These are phyloP conservation scores for Tricholaema leucomelas DNA, from an alignment of 2,113 vertebrate genomes.

Conservation along the genomic window DNA sequence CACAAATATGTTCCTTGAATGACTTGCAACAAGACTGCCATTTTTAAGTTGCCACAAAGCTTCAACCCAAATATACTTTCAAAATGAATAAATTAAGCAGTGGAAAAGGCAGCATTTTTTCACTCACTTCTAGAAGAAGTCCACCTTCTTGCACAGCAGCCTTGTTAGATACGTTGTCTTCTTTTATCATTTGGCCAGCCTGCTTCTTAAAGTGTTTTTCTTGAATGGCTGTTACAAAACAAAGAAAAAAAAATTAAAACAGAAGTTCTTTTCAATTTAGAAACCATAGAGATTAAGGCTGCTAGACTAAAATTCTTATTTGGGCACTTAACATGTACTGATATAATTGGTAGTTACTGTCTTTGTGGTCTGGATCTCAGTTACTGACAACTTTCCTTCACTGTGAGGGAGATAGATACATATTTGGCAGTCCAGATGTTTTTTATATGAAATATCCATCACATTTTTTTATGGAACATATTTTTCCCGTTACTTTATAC, in stretches of 20 bases:
- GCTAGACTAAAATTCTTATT: neutral
- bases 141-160: conserved; percentile 81
- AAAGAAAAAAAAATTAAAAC: too few species aligned
- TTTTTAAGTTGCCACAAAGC: neutral
- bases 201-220: conserved; percentile 82
- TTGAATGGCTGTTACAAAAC: conserved; percentile 79
- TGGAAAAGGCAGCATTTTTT: neutral
- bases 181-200: conserved; percentile 75
- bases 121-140: conserved; percentile 91
- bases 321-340: conserved; percentile 12
- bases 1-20: neutral
- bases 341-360: conserved; percentile 14
- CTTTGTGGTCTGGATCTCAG: conserved; percentile 6
- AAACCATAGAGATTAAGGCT: neutral
- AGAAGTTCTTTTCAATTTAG: conserved; percentile 8
- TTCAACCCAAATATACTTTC: neutral
- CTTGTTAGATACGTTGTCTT: conserved; percentile 52
- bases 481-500: conserved; percentile 52
- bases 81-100: neutral
- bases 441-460: conserved; percentile 60
- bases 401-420: neutral
- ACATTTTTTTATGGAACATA: conserved; percentile 43
- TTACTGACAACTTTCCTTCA: conserved; percentile 35
- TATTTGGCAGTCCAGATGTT: conserved; percentile 55
- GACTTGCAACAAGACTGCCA: neutral